These are phyloP conservation scores for Chaenocephalus aceratus DNA, from an alignment of 2,113 vertebrate species.

Conservation along the genomic window DNA sequence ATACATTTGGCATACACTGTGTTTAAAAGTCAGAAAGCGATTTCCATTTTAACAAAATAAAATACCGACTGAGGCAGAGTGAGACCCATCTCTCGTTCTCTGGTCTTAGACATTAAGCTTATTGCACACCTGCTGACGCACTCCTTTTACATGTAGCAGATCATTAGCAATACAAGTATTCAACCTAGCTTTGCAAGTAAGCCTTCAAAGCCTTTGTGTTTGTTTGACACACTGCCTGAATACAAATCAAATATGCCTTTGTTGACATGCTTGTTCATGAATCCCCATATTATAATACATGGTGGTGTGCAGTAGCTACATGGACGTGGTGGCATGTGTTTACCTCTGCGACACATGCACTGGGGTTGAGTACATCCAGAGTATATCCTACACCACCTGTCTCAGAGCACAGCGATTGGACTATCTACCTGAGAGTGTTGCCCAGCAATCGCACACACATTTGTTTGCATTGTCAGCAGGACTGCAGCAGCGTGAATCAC, in stretches of 20 bases:
- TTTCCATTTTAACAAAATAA: not conserved
- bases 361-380: constrained; percentile 34
- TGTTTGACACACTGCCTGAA: constrained; percentile 28
- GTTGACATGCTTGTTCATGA: constrained; percentile 21
- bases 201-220: constrained; percentile 43
- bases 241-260: constrained; percentile 11
- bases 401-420: constrained; percentile 32
- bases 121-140: constrained; percentile 12
- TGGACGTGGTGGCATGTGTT: constrained; percentile 25
- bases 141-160: constrained; percentile 18
- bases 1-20: not conserved
- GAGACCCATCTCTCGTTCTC: not conserved
- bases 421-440: constrained; percentile 45
- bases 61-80: not conserved
- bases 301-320: not conserved
- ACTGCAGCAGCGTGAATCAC: not conserved
- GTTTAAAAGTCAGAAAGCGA: not conserved
- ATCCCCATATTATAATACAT: not conserved
- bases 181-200: constrained; percentile 10
- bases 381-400: constrained; percentile 71
- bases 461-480: constrained; percentile 54
- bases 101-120: constrained; percentile 33
- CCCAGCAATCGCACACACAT: constrained; percentile 31
- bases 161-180: constrained; percentile 43
- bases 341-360: constrained; percentile 56